Conservation (phyloP, 1,140 invertebrate genomes). For the Drosophila nigrodunni region DNA sequence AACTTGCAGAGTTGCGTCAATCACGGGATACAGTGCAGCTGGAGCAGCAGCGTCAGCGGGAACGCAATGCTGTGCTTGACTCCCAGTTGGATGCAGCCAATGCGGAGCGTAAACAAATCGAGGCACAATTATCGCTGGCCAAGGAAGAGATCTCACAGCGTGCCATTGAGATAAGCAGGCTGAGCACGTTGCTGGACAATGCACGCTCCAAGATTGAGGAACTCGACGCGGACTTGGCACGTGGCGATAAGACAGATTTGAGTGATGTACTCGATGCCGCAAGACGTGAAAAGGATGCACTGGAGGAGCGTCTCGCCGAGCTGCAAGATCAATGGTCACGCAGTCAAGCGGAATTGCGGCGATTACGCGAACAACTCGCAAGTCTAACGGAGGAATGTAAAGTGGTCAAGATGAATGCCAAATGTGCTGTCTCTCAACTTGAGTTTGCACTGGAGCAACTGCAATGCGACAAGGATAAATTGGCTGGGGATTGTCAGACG, state of each 20-base stretch:
- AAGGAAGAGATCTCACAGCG: conserved; percentile 88
- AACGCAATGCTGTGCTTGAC: conserved; percentile 89
- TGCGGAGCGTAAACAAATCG: conserved; percentile 89
- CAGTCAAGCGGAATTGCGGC: conserved; percentile 90
- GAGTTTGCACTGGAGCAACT: conserved; percentile 91
- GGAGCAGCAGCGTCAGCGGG: conserved; percentile 88
- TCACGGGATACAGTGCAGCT: conserved; percentile 85
- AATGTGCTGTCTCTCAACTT: conserved; percentile 91
- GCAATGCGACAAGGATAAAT: conserved; percentile 89
- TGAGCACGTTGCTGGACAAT: conserved; percentile 92
- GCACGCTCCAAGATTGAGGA: conserved; percentile 90
- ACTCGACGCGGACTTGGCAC: conserved; percentile 87
- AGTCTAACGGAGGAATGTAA: conserved; percentile 92
- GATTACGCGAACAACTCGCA: conserved; percentile 89
- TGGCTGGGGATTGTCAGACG: conserved; percentile 89
- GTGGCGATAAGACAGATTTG: conserved; percentile 88
- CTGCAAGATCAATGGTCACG: conserved; percentile 91
- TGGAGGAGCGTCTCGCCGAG: conserved; percentile 89
- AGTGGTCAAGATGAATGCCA: conserved; percentile 92
- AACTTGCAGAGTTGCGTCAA: conserved; percentile 87
- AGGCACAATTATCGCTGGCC: conserved; percentile 89
- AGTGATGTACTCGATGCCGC: conserved; percentile 90
- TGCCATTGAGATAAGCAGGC: conserved; percentile 90
- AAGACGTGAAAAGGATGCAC: conserved; percentile 88
- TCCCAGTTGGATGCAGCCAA: conserved; percentile 89